Evolutionary conservation across 2,113 vertebrate species (phyloP), one percentile per base, ranked within the genome.

Genomic region (Rattus norvegicus): DNA sequence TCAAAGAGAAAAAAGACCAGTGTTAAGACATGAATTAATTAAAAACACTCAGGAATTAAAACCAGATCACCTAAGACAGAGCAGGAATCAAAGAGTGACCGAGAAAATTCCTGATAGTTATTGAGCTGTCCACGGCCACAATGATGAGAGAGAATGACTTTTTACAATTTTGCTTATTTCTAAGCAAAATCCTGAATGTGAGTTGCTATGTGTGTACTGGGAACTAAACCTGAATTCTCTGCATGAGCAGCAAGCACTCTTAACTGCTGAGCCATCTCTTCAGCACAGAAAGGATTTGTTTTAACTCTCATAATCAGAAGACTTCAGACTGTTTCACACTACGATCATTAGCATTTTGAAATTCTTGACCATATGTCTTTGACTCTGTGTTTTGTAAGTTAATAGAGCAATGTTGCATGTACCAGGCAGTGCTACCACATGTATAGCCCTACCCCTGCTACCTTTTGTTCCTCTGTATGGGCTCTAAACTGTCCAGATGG

Each of bases 21-120:
- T 43, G 63, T 84, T 75, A 90, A 84, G 12, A 8, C 52, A 75
- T 43, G 14, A 94, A 65, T 67, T 24, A 52, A 92, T 75, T 54
- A 80, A 30, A 67, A 3, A 30, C 10, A 91, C 93, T 43, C 36
- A 67, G 61, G 36, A 93, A 88, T 77, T 61, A 63, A 85, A 90
- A 92, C 84, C 39, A 96, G 43, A 88, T 87, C 54, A 39, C 9
- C 24, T 65, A 80, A 77, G 88, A 97, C 84, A 92, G 26, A 92
- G 36, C 5, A 59, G 76, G 3, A 86, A 95, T 70, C 56, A 80
- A 59, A 65, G 65, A 85, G 84, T 36, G 12, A 83, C 70, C 36
- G 28, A 30, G 22, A 91, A 76, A 61, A 81, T 80, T 86, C 61
- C n/a, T 77, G 36, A 39, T 24, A 59, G 36, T 43, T 13, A 20